Base-by-base conservation (phyloP, 2,113 vertebrate genomes). In the Larimichthys crocea region DNA sequence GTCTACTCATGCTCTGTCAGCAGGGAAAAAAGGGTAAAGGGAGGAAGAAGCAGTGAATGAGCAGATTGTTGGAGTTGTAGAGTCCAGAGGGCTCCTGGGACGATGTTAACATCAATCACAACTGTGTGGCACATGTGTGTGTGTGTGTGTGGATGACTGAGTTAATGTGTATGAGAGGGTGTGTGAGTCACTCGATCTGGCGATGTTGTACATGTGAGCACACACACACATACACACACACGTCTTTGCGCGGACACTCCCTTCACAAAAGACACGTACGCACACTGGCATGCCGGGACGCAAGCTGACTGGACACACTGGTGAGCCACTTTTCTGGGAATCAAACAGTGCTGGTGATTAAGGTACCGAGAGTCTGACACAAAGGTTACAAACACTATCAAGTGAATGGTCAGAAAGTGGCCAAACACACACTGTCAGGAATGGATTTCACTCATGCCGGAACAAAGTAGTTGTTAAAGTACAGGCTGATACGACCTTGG, bases 311-410 rank as follows among this genome's bases (percentile, higher is more conserved):
- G 76, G 76, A 42, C 80, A 65, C 17, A 42, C 79, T 50, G 81
- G 48, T 56, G 73, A 76, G 56, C 66, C 69, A 57, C 84, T 55
- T 91, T 53, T 93, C 89, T 87, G 88, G 90, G 86, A 93, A 90
- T 7, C 11, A 29, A 71, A 52, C 67, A 12, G 83, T 44, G 46
- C 44, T 52, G 80, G 56, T 82, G 82, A 88, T 88, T 84, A 90
- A 89, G 62, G 67, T 22, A 68, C 42, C 67, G 60, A 74, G 80
- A 80, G 80, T 88, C 73, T 64, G 46, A 78, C 80, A 77, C 79
- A 87, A 83, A 67, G 67, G 53, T 62, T 63, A 17, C 61, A 60
- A 68, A 89, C 19, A 50, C 7, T 46, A 46, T 64, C 68, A 76
- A 64, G 63, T 9, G 52, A 84, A 80, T 83, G 71, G 73, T 76